Base-by-base conservation (phyloP, 2,797 vertebrate species). In the Urocyon cinereoargenteus region DNA sequence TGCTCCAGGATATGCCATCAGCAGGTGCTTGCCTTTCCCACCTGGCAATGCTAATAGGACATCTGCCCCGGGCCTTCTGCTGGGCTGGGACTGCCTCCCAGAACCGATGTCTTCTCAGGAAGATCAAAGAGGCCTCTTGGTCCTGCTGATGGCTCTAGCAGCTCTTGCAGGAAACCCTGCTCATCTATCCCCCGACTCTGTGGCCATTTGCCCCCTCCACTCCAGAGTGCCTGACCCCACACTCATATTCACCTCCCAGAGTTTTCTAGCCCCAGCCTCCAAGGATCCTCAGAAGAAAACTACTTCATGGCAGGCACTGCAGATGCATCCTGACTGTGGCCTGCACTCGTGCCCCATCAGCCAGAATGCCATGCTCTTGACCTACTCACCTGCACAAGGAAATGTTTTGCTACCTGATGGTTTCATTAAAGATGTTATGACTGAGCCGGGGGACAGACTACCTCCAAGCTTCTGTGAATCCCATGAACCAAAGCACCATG, bases 61-160 rank as follows among this genome's bases (percentile, higher is more conserved):
- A 62, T 14, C 61, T 26, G 40, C 40, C 55, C 18, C 15, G 18
- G 55, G 18, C 55, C 55, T 6, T 15, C 15, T 19, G 55, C 18
- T 57, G 55, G 28, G 62, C 64, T 6, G 62, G 28, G 28, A 6
- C 64, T 18, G 64, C 64, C 16, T 16, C 64, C 64, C 22, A 0
- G 6, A 31, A 1, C 64, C 1, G 28, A n/a, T 1, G 19, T 53
- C 57, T 49, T 21, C 22, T 55, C 4, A 19, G 3, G 5, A 34
- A 51, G 24, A 7, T 18, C 10, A 22, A 10, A 3, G 12, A 15
- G 5, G 18, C 11, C 13, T 34, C 61, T 0, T 0, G 14, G 49
- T 18, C 73, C 2, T 0, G n/a, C 1, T 0, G 24, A 18, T 24
- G 18, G 28, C 24, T n/a, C 59, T 4, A 15, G 21, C 24, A 34